Percentiles rank a stretch among this genome's conserved stretches.
Evolutionary conservation across 2,888 invertebrate species (phyloP).

Genomic region (Coecobrya sp.): DNA sequence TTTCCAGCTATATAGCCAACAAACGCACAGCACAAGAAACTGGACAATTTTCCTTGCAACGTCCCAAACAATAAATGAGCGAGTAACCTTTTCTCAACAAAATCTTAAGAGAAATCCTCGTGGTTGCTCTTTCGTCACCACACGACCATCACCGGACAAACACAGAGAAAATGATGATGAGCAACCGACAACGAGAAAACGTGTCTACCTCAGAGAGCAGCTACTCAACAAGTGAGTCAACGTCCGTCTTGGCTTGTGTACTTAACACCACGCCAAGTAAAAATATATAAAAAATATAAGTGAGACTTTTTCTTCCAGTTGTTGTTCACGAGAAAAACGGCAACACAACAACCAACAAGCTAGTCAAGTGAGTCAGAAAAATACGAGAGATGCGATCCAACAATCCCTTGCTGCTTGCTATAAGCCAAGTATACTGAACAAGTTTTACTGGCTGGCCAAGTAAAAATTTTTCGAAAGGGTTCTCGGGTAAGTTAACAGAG

Average conservation of each 20-base stretch:
- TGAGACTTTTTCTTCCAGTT: conserved; percentile 14
- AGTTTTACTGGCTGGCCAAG: neutral
- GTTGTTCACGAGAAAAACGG: neutral
- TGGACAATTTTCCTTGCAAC: neutral
- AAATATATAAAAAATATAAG: neutral
- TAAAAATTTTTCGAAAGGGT: neutral
- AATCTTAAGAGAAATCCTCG: conserved; percentile 13
- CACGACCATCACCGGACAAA: conserved; percentile 35
- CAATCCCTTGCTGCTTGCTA: neutral
- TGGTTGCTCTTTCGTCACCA: conserved; percentile 6
- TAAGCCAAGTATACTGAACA: too few relatives aligned
- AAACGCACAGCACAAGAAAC: neutral
- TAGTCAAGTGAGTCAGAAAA: neutral
- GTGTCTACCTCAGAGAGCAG: conserved; percentile 67
- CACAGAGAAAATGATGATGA: conserved; percentile 32
- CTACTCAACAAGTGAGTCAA: conserved; percentile 81
- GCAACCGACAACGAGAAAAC: conserved; percentile 48
- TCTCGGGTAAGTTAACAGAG: too few relatives aligned
- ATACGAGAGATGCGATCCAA: neutral
- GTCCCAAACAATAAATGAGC: neutral
- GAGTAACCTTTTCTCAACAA: neutral
- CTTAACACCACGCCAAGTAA: conserved; percentile 58
- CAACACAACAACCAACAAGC: neutral
- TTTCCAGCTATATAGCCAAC: neutral
- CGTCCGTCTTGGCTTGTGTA: conserved; percentile 73